Base-by-base conservation (phyloP, 1,140 invertebrate species). In the Bombus difficillimus region DNA sequence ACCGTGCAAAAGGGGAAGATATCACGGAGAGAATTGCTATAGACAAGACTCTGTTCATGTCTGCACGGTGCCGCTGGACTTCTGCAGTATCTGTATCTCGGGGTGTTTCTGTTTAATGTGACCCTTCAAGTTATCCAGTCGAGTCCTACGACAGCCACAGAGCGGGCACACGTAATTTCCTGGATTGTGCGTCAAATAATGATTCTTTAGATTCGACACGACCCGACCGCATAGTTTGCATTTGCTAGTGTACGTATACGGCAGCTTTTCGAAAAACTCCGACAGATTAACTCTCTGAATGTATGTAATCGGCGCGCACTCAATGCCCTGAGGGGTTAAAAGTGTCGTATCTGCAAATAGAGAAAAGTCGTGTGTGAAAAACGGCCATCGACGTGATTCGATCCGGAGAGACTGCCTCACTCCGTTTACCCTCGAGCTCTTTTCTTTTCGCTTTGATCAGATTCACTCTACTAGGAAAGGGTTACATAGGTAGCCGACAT, bases 91-190 rank as follows among this genome's bases (percentile, higher is more conserved):
- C 57, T 88, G 87, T 87, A 88, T 92, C 77, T 92, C 90, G 57
- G 96, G 96, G 93, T 97, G 97, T 94, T 97, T 97, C 94, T 96
- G 96, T 93, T 96, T 96, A 86, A 97, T 96, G 93, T 97, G 97
- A 87, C 96, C 95, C 95, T 97, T 97, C 89, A 97, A 96, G 92
- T 97, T 97, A 92, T 97, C 97, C 89, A 97, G 96, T 86, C 97
- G 96, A 64, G 96, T 97, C 89, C 97, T 96, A 82, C 96, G 96
- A 87, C 97, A 96, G 10, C 96, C 96, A 93, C 97, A 97, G 75
- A 97, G 94, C 32, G 97, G 97, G 92, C 97, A 97, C 92, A 96
- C 96, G 93, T 97, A 97, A 89, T 96, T 96, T 92, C 97, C 97
- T 22, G 97, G 97, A 89, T 97, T 96, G 92, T 97, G 97, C 78